A percentile compares a stretch with the other conserved stretches of the same genome.
These are phyloP conservation scores for Drosophila takahashii DNA, from an alignment of 1,140 invertebrate genomes.

Conservation along the genomic window DNA sequence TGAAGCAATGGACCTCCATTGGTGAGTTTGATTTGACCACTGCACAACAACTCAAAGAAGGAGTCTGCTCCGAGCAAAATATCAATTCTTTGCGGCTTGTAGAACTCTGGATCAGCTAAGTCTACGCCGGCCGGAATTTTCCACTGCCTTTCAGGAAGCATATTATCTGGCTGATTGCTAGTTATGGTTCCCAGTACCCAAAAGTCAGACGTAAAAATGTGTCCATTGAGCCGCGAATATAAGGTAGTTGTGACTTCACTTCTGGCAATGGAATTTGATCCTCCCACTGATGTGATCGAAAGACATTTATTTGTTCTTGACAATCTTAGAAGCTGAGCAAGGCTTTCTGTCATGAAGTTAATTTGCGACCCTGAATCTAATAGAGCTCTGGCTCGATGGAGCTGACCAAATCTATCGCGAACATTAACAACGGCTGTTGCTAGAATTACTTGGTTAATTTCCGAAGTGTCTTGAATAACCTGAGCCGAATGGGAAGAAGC, in stretches of 20 bases:
- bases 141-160: neutral
- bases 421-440: no score
- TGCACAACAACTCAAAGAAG: neutral
- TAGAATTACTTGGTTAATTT: no score
- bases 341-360: no score
- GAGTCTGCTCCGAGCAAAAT: neutral
- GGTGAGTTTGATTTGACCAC: neutral
- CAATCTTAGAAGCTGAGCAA: no score
- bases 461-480: neutral
- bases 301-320: no score
- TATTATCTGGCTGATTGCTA: slow-evolving; percentile 1
- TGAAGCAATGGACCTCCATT: neutral
- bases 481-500: no score
- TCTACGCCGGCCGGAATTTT: slow-evolving; percentile 1
- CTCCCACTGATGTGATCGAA: neutral
- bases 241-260: neutral
- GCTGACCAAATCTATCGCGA: no score
- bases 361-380: no score
- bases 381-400: no score
- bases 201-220: neutral
- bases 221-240: neutral
- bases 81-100: neutral
- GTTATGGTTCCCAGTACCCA: neutral
- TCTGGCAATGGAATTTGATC: neutral
- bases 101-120: neutral